Evolutionary conservation across 2,888 invertebrate species (phyloP).

Genomic region (Tipula vernalis): DNA sequence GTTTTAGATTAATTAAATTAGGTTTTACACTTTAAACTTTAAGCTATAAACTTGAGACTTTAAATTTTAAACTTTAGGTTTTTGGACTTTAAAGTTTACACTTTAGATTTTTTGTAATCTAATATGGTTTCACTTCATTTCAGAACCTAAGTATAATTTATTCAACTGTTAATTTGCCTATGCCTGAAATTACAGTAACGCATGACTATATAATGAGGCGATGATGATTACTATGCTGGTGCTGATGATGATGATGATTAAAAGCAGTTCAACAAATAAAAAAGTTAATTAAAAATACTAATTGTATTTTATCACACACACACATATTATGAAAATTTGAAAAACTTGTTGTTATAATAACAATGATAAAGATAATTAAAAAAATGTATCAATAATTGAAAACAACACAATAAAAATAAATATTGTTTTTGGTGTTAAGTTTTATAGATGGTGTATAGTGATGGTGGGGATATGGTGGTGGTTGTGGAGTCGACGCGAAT

Average conservation of each 20-base stretch:
- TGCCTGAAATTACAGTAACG: not conserved
- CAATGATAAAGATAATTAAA: not conserved
- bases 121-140: too few species aligned
- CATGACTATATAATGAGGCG: not conserved
- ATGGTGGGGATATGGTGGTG: not conserved
- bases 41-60: too few species aligned
- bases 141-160: too few species aligned
- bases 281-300: not conserved
- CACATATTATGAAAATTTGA: not conserved
- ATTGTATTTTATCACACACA: not conserved
- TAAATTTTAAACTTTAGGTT: too few species aligned
- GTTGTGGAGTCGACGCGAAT: not conserved
- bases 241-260: not conserved
- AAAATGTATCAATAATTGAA: slow-evolving; percentile 4
- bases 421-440: not conserved
- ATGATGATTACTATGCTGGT: not conserved
- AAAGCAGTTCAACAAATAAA: not conserved
- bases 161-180: not conserved
- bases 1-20: too few species aligned
- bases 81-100: too few species aligned
- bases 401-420: not conserved
- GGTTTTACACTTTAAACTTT: too few species aligned
- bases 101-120: too few species aligned
- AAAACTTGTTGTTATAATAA: not conserved
- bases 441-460: not conserved